Evolutionary conservation across 2,797 vertebrate genomes (phyloP).

Genomic region (Sardinella longiceps): DNA sequence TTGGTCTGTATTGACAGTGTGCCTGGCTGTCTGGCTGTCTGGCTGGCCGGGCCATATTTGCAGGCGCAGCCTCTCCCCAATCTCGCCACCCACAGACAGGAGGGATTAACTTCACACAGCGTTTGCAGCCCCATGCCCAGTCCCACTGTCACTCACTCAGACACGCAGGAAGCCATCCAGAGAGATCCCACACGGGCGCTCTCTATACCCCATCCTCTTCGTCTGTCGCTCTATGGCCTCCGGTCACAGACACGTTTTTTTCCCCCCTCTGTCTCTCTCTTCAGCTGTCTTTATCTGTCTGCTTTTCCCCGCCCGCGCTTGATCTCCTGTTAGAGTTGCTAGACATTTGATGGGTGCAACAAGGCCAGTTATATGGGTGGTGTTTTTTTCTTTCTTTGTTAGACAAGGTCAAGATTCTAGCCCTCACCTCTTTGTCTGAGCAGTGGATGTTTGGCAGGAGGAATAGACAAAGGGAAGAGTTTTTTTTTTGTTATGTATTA

Average conservation of each 20-base stretch:
- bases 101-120: not conserved
- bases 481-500: not conserved
- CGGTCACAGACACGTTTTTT: not conserved
- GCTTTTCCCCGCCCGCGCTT: not conserved
- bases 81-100: not conserved
- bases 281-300: not conserved
- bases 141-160: not conserved
- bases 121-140: not conserved
- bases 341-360: not conserved
- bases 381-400: not conserved
- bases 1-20: slow-evolving; percentile 10
- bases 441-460: not conserved
- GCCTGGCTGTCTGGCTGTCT: not conserved
- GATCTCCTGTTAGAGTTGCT: not conserved
- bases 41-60: not conserved
- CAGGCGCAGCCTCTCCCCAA: not conserved
- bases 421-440: not conserved
- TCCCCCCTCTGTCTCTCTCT: not conserved
- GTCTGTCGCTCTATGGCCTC: not conserved
- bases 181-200: not conserved
- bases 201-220: not conserved
- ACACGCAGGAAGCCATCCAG: not conserved
- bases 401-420: not conserved
- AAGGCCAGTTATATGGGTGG: not conserved
- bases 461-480: not conserved